Base-by-base conservation (phyloP, 2,888 invertebrate genomes). In the Meloe dianella region DNA sequence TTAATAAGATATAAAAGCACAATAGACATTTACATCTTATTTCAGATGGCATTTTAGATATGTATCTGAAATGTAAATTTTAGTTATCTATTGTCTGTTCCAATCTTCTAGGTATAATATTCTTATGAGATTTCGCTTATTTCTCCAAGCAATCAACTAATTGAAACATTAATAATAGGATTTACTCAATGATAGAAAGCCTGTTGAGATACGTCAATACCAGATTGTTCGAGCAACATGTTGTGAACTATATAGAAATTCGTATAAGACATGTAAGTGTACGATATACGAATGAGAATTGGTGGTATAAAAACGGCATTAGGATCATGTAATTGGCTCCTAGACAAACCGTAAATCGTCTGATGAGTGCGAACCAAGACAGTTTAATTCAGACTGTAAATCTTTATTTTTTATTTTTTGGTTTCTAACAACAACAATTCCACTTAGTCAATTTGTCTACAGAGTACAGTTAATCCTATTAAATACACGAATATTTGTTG, bases 341-440 rank as follows among this genome's bases (percentile, higher is more conserved):
- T 35, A 68, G 63, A 60, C 57, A 66, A 64, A 68, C 70, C 64
- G 62, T 68, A 70, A 68, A 68, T 58, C 60, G 64, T 65, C 65
- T 58, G 41, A 51, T 22, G 51, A 51, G 51, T 51, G 54, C 10
- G 24, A 51, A 22, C 10, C 1, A 24, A 24, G 12, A 24, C 51
- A 54, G n/a, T 54, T 54, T 54, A 24, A 54, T 27, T 54, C 6
- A 24, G 27, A 12, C 54, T 6, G 1, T 54, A 27, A 54, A 54
- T 54, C n/a, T 27, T 2, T 2, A 2, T 8, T 9, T 20, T 47
- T 20, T 10, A 22, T 20, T 20, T 20, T 20, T 20, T 41, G 5
- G 17, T 20, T 38, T 41, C 8, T 1, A 54, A 27, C 54, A 51
- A 51, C 22, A 22, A 51, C 22, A 3, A 4, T 9, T 22, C 10